Evolutionary conservation across 2,113 vertebrate genomes (phyloP).

Genomic region (Hyperopisus bebe): DNA sequence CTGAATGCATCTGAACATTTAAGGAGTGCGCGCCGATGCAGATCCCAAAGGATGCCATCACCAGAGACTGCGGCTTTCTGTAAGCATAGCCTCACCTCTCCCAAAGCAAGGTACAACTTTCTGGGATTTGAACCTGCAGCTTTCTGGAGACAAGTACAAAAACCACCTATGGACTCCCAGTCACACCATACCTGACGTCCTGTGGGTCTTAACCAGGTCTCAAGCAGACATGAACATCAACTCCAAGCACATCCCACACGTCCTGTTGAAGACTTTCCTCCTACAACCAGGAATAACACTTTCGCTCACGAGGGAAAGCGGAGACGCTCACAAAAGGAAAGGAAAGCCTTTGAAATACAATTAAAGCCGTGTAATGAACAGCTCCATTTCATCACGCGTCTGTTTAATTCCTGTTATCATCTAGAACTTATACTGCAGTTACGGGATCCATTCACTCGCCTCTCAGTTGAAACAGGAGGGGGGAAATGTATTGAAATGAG

Average conservation of each 20-base stretch:
- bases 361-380: conserved; percentile 1
- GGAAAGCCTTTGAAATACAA: background rate
- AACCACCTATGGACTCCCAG: background rate
- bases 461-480: background rate
- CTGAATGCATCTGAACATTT: background rate
- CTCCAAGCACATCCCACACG: background rate
- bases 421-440: background rate
- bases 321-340: background rate
- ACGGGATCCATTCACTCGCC: background rate
- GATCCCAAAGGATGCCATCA: background rate
- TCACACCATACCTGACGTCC: background rate
- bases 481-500: background rate
- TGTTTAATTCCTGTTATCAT: background rate
- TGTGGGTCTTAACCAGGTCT: background rate
- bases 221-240: no score
- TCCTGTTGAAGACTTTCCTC: background rate
- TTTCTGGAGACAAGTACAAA: background rate
- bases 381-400: background rate
- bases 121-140: background rate
- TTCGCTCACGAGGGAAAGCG: background rate
- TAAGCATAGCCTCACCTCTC: background rate
- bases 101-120: background rate
- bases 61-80: background rate
- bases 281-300: background rate
- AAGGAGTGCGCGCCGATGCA: background rate